Evolutionary conservation across 2,113 vertebrate genomes (phyloP), one percentile per base, ranked within the genome.

Genomic region (Nothoprocta perdicaria): DNA sequence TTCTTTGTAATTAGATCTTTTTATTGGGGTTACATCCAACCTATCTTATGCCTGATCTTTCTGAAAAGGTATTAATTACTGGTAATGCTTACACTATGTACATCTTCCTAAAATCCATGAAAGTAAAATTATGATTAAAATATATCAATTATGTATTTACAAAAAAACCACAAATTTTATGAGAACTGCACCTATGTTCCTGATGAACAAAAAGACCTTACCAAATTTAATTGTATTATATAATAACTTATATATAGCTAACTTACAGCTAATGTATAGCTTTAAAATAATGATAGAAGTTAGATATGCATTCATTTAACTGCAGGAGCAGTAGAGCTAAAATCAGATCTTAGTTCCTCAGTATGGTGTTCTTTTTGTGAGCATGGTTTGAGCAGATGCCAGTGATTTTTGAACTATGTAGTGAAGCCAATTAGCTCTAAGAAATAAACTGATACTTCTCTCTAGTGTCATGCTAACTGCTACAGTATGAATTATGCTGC

Each of bases 391-490:
- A 94, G 86, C 94, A 61, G 58, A 85, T 68, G 84, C 58, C 93
- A 96, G 19, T 92, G 94, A 94, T 93, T 97, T 92, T 95, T 79
- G 87, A 94, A 91, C 67, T 48, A 78, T 69, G 77, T 27, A 89
- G 83, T 67, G 73, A 95, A 95, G 92, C 81, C 90, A 97, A 96
- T 96, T 87, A 97, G 72, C 86, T 94, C 85, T 89, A 95, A 96
- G 92, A 95, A 97, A 97, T 96, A 94, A 94, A 90, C 68, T 50
- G 81, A 94, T 95, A 86, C 63, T 88, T 96, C 80, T 92, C 91
- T 96, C 82, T 89, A 91, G 87, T 92, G 86, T 91, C 88, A 93
- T 38, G 60, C 81, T 94, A 95, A 91, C 82, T 91, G 92, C 91
- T 94, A 86, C 82, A 74, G 78, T 84, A 94, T 86, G 84, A 96